Evolutionary conservation across 2,888 invertebrate genomes (phyloP), one percentile per base, ranked within the genome.

Genomic region (Pristionchus arcanus): DNA sequence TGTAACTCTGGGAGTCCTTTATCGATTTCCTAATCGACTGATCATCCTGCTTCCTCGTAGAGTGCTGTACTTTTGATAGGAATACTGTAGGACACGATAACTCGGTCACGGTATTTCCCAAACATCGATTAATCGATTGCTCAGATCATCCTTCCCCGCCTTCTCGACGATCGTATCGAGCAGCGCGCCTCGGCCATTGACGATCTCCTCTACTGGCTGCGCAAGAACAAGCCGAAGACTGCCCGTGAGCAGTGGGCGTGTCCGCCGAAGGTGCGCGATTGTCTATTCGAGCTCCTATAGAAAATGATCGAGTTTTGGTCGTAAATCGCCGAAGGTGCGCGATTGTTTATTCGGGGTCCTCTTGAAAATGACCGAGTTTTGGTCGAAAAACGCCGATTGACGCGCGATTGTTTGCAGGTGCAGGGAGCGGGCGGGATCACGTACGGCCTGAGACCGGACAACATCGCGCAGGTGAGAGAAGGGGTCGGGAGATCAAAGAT

Each of bases 161-260:
- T 92, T 77, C 81, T 84, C 7, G 90, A 90, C 74, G 92, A 92
- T 19, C 90, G 92, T 13, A 87, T 90, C 34, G 71, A 90, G 15
- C 85, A 85, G 83, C 71, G 92, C 42, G 88, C 86, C 25, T 91
- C 91, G 34, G 92, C 91, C 37, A 87, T 90, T 11, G 87, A 88
- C 31, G 90, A 91, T 68, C 89, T 92, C 42, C 53, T 87, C 15
- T 90, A 87, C 34, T 92, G 91, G 91, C 71, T 92, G 85, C 88
- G 91, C 42, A 91, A 91, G 89, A 93, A 92, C 83, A 91, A 91
- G 81, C 92, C 91, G 63, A 91, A 90, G 87, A 90, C 91, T 7
- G 89, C 89, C 42, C 55, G 91, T 81, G 89, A 90, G 63, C 90
- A 90, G 74, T 89, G 91, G 89, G 25, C 55, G 49, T 88, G 90